Evolutionary conservation across 2,797 vertebrate genomes (phyloP), one percentile per base, ranked within the genome.

Genomic region (Phataginus tetradactyla): DNA sequence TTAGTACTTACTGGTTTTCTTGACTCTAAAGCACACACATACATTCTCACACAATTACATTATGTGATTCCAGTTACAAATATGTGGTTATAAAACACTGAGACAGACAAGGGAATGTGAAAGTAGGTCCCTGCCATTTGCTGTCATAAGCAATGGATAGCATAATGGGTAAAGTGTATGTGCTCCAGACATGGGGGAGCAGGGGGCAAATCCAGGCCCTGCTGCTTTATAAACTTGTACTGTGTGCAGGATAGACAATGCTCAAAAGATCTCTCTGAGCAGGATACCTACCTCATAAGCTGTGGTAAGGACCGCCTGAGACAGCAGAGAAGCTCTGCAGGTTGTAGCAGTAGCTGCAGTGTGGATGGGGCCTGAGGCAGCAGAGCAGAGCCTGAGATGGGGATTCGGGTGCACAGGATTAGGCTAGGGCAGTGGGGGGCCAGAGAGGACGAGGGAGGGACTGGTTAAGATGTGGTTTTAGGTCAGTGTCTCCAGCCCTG

Each of bases 131-230:
- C 20, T 45, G 13, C 45, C 18, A 5, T 13, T 77, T 53, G 39
- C 61, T 57, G 49, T 51, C 23, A 1, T 17, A 34, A 25, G n/a
- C 51, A 37, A 9, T 57, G 7, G 15, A 4, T 34, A 39, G 23
- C 4, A 0, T 18, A 12, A 10, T 5, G 6, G 68, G 59, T n/a
- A 34, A 45, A 11, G 2, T 7, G n/a, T 27, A 7, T 8, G 3
- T 42, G 39, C 61, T 34, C 13, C 42, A 23, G 39, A 39, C 10
- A 8, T 63, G 17, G 63, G 45, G 39, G 37, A 27, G 53, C 17
- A 29, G n/a, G 53, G 49, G 23, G 29, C 71, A 45, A 29, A n/a
- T 18, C 63, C 23, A 1, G 18, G 14, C 34, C 32, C n/a, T 15
- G 5, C 14, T 3, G 8, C 32, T 27, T 81, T 49, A 61, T 37